A percentile compares a stretch with the other conserved stretches of the same genome.
These are phyloP conservation scores for Apoda limacodes DNA, from an alignment of 2,888 invertebrate genomes.

Conservation along the genomic window DNA sequence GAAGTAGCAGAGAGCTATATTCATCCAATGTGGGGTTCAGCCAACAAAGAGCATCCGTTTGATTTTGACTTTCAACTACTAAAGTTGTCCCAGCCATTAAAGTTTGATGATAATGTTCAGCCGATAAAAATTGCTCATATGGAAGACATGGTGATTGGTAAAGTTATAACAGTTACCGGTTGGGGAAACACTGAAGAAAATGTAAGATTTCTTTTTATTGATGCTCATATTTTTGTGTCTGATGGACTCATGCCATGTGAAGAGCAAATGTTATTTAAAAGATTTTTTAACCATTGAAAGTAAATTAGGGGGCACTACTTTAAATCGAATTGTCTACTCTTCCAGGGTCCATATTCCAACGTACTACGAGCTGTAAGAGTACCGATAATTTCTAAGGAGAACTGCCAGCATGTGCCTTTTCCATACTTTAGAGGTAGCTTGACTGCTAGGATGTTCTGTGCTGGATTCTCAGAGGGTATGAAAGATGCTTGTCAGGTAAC, in stretches of 20 bases:
- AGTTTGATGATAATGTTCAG: slow-evolving; percentile 39
- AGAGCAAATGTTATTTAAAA: background rate
- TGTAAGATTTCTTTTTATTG: slow-evolving; percentile 41
- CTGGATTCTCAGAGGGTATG: slow-evolving; percentile 48
- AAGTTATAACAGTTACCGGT: slow-evolving; percentile 50
- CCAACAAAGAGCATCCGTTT: slow-evolving; percentile 47
- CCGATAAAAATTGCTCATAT: slow-evolving; percentile 49
- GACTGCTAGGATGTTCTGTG: slow-evolving; percentile 58
- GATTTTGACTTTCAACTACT: slow-evolving; percentile 55
- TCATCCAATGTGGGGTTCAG: slow-evolving; percentile 42
- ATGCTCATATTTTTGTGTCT: slow-evolving; percentile 1
- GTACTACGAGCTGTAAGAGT: slow-evolving; percentile 48
- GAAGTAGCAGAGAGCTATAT: slow-evolving; percentile 29
- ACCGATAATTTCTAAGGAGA: slow-evolving; percentile 50
- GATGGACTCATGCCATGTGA: background rate
- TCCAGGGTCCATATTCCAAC: slow-evolving; percentile 50
- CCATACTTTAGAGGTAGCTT: slow-evolving; percentile 50
- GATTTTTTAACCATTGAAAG: background rate
- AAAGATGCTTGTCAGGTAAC: slow-evolving; percentile 59
- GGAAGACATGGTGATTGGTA: slow-evolving; percentile 54
- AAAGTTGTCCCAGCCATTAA: slow-evolving; percentile 35
- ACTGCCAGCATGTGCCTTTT: slow-evolving; percentile 49
- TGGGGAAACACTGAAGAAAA: slow-evolving; percentile 60
- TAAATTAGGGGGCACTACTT: no score
- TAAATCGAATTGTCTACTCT: slow-evolving; percentile 9